These are phyloP conservation scores for Trypoxylus dichotomus DNA, from an alignment of 1,140 invertebrate genomes.

Conservation along the genomic window DNA sequence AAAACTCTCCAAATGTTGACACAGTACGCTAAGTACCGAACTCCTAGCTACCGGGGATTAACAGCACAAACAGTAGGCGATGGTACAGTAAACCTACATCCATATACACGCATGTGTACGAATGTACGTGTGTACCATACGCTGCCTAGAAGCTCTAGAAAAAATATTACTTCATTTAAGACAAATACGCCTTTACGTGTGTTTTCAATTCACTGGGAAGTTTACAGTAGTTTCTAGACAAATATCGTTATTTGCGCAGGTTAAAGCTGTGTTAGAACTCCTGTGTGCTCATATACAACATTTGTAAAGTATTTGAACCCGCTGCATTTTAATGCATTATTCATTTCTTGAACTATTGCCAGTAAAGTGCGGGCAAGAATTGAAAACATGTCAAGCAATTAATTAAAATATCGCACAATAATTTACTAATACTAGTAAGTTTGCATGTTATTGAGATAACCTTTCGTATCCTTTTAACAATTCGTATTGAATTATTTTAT, in stretches of 20 bases:
- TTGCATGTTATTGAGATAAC: not conserved
- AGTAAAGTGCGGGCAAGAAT: not conserved
- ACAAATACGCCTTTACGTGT: conserved; percentile 11
- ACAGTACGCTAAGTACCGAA: conserved; percentile 15
- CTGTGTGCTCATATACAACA: not conserved
- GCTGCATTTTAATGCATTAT: not conserved
- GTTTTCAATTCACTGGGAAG: conserved; percentile 19
- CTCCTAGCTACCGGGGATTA: conserved; percentile 19
- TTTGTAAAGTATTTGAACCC: not conserved
- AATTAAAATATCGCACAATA: not conserved
- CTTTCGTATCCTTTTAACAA: not conserved
- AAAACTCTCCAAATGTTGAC: conserved; percentile 24
- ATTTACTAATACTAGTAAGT: not conserved
- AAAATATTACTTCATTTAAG: conserved; percentile 26
- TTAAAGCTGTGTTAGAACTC: not conserved
- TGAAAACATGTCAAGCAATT: not conserved
- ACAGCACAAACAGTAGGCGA: conserved; percentile 17
- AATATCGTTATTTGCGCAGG: conserved; percentile 19
- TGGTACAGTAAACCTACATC: conserved; percentile 6
- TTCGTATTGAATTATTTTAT: not conserved
- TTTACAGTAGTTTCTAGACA: conserved; percentile 25
- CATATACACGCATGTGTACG: not conserved
- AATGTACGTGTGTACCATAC: not conserved
- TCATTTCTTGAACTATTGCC: not conserved
- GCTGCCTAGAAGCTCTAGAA: conserved; percentile 6